Base-by-base conservation (phyloP, 2,797 vertebrate species). In the Zenarchopterus dispar region DNA sequence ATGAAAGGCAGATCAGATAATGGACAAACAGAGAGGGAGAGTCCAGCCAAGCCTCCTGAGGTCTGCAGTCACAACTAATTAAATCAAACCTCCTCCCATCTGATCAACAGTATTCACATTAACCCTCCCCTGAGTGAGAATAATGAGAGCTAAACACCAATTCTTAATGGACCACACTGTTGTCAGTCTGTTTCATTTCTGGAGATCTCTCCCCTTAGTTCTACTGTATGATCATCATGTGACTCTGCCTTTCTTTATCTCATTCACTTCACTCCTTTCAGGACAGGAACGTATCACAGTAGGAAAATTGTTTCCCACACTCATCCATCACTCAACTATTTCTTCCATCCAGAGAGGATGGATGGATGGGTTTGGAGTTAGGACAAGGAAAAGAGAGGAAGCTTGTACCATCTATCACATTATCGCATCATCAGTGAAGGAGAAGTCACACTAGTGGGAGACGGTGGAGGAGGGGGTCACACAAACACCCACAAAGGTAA, bases 321-420 rank as follows among this genome's bases (percentile, higher is more conserved):
- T 71, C 72, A 82, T 88, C 82, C 78, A 81, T 86, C 73, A 61
- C 73, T 74, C 64, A 68, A 62, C 66, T 70, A 39, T 62, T 61
- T 36, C 60, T 65, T 69, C 64, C 57, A 67, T 44, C 64, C 57
- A 10, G 8, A 70, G 55, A 70, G 51, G 67, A 70, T 50, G 66
- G 81, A 78, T 64, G 68, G 67, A 73, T 61, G 57, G 53, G 56
- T 31, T 65, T 62, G 46, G 67, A 60, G 70, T 33, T 19, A 6
- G 58, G 54, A 63, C 68, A 70, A 73, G 58, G 69, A 69, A 26
- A 47, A 72, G 69, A 81, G 69, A 77, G 84, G 73, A 80, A 18
- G 79, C 79, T 59, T 2, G 17, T 46, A 8, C 56, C 42, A 60
- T 72, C 61, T 47, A 67, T 78, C 62, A 75, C 52, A 44, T 49